Percentiles rank a stretch among this genome's conserved stretches.
phyloP scores from a whole-genome alignment of 2,888 invertebrate genomes.

The Galerucella pusilla region DNA sequence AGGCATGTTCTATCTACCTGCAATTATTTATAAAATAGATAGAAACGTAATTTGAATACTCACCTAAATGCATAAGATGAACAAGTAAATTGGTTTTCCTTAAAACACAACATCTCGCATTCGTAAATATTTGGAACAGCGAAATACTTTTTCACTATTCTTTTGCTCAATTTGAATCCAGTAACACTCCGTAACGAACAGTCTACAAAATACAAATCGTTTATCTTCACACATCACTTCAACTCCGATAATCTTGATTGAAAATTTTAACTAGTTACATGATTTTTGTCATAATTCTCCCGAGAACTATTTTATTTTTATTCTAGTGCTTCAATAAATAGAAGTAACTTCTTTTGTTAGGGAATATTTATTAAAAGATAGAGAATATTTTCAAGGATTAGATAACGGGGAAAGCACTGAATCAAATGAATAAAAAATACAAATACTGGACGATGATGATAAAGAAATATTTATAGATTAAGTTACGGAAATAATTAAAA shows the following conservation, averaged over 20 bases:
- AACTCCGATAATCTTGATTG: not conserved
- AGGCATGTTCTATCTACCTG: not conserved
- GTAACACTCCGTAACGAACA: constrained; percentile 81
- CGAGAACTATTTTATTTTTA: too few species aligned
- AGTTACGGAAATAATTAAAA: too few species aligned
- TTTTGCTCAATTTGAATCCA: constrained; percentile 79
- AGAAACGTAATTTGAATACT: constrained; percentile 18
- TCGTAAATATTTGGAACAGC: constrained; percentile 77
- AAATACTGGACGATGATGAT: too few species aligned
- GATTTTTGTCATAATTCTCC: too few species aligned
- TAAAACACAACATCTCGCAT: constrained; percentile 80
- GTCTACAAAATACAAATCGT: constrained; percentile 65
- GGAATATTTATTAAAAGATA: too few species aligned
- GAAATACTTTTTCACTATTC: constrained; percentile 74
- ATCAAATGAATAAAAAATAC: too few species aligned
- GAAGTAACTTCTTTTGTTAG: too few species aligned
- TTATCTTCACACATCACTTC: not conserved
- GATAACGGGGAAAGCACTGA: too few species aligned
- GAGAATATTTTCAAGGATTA: too few species aligned
- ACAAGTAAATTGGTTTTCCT: constrained; percentile 78
- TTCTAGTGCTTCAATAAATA: too few species aligned
- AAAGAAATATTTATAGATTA: too few species aligned
- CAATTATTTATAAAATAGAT: constrained; percentile 9
- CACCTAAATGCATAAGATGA: constrained; percentile 82
- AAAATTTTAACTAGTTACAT: not conserved